A percentile compares a stretch with the other conserved stretches of the same genome.
These are phyloP conservation scores for Cheilosia pagana DNA, from an alignment of 2,888 invertebrate species.

Conservation along the genomic window DNA sequence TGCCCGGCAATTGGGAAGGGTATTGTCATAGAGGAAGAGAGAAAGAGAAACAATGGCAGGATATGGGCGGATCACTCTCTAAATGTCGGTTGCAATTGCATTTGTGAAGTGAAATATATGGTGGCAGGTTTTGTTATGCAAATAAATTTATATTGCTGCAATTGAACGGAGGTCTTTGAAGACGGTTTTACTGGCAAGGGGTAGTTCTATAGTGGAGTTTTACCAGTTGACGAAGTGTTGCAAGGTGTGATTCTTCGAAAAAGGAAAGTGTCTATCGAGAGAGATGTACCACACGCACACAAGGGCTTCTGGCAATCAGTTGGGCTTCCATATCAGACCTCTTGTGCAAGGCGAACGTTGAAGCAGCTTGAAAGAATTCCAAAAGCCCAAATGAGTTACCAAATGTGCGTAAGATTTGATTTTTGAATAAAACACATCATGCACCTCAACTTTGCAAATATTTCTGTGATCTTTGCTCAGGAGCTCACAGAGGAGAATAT, in stretches of 20 bases:
- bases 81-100: conserved; percentile 38
- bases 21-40: conserved; percentile 28
- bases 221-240: background rate
- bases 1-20: conserved; percentile 37
- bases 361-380: no score
- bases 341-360: no score
- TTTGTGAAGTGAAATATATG: conserved; percentile 23
- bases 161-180: conserved; percentile 16
- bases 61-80: conserved; percentile 63
- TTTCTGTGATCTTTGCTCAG: no score
- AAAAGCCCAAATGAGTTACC: no score
- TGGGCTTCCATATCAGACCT: no score
- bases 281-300: no score
- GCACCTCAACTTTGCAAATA: no score
- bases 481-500: no score
- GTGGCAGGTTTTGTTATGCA: conserved; percentile 65
- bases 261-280: background rate
- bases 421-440: no score
- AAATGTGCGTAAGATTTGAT: no score
- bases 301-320: no score
- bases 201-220: background rate
- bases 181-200: conserved; percentile 37
- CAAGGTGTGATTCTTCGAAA: background rate
- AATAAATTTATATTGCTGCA: conserved; percentile 65
- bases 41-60: conserved; percentile 24